Evolutionary conservation across 1,140 invertebrate genomes (phyloP).

Genomic region (Drosophila teissieri): DNA sequence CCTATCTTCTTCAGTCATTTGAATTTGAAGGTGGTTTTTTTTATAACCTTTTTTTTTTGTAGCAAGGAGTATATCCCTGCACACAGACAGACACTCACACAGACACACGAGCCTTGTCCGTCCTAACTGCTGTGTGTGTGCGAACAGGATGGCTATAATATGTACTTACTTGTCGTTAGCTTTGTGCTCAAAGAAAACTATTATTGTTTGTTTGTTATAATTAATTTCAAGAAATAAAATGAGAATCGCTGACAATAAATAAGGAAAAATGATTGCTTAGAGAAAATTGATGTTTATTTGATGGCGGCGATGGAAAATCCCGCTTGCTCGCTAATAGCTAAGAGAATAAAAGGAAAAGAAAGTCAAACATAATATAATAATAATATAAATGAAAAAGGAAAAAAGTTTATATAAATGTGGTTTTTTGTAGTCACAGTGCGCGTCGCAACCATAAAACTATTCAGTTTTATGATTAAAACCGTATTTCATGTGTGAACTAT

Average conservation of each 20-base stretch:
- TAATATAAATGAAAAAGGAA: no score
- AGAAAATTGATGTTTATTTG: slow-evolving; percentile 13
- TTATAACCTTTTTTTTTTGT: slow-evolving; percentile 7
- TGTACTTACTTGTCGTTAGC: slow-evolving; percentile 55
- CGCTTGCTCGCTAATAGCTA: slow-evolving; percentile 27
- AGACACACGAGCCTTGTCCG: slow-evolving; percentile 48
- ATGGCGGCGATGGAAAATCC: slow-evolving; percentile 3
- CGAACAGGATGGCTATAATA: slow-evolving; percentile 20
- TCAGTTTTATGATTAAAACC: slow-evolving; percentile 17
- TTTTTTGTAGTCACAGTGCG: slow-evolving; percentile 22
- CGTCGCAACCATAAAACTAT: slow-evolving; percentile 9
- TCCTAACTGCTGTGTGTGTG: slow-evolving; percentile 36
- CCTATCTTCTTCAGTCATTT: slow-evolving; percentile 3
- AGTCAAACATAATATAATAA: slow-evolving; percentile 5
- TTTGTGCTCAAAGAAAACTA: slow-evolving; percentile 25
- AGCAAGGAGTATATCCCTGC: background rate
- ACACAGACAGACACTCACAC: slow-evolving; percentile 28
- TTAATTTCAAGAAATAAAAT: slow-evolving; percentile 34
- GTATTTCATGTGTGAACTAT: slow-evolving; percentile 26
- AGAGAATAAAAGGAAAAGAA: background rate
- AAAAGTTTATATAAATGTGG: slow-evolving; percentile 24
- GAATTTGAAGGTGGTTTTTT: slow-evolving; percentile 25
- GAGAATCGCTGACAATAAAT: slow-evolving; percentile 76
- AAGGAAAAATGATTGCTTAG: slow-evolving; percentile 16
- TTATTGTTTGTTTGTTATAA: slow-evolving; percentile 1